Conservation (phyloP, 2,113 vertebrate species). For the Nestor notabilis region DNA sequence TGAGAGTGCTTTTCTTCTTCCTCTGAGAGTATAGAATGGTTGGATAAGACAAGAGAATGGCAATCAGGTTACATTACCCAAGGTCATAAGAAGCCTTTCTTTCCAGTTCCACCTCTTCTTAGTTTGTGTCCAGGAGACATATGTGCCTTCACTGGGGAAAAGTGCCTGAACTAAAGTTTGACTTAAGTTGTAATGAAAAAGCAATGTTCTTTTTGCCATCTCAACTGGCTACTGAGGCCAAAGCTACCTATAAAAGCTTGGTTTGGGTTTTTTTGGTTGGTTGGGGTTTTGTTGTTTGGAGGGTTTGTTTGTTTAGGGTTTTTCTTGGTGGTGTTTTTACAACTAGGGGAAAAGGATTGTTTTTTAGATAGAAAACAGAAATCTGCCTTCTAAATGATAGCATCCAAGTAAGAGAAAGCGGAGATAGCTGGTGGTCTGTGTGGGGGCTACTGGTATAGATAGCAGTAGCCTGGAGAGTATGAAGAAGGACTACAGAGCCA, state of each 20-base stretch:
- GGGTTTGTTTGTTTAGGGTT: rapidly evolving
- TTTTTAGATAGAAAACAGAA: not conserved
- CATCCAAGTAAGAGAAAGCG: not conserved
- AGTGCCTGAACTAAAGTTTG: not conserved
- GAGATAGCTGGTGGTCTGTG: no score
- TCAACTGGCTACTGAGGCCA: not conserved
- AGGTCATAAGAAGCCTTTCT: not conserved
- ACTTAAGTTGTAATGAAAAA: not conserved
- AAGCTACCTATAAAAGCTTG: not conserved
- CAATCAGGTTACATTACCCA: not conserved
- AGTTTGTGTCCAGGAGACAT: not conserved
- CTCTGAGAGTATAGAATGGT: not conserved
- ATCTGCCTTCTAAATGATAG: not conserved
- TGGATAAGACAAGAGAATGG: not conserved
- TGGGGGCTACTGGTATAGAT: no score
- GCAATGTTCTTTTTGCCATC: not conserved
- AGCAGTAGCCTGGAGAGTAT: no score
- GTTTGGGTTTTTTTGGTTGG: not conserved
- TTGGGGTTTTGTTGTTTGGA: not conserved
- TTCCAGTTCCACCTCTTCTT: not conserved
- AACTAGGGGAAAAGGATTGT: not conserved
- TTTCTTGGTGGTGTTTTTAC: not conserved
- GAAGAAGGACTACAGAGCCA: no score
- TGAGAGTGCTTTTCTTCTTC: not conserved
- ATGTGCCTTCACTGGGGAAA: not conserved